phyloP scores from a whole-genome alignment of 23 tunicate species.

The Corella eumyota region DNA sequence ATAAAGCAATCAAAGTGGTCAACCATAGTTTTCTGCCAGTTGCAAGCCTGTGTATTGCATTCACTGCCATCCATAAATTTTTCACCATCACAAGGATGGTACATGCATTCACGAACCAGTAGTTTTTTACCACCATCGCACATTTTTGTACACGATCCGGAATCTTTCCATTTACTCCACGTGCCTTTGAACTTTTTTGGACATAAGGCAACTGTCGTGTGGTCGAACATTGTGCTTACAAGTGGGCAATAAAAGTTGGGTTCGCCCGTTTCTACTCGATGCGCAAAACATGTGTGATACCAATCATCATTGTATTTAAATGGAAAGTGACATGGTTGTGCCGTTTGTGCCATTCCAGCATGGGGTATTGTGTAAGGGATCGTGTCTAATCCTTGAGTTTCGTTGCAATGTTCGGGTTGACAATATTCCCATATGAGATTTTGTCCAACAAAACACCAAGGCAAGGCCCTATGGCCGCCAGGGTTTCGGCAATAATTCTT shows the following conservation, averaged over 20 bases:
- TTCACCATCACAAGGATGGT: constrained; percentile 42
- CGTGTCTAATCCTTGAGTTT: no score
- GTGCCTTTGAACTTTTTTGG: constrained; percentile 38
- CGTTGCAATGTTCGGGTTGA: no score
- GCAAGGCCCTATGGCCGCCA: constrained; percentile 13
- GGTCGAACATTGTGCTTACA: neutral
- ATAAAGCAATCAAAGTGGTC: constrained; percentile 50
- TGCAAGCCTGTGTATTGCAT: constrained; percentile 37
- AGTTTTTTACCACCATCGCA: constrained; percentile 42
- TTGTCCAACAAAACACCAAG: no score
- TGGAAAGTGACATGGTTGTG: constrained; percentile 31
- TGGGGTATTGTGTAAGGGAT: constrained; percentile 63
- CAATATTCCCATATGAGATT: no score
- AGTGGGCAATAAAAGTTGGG: constrained; percentile 2
- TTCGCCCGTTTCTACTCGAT: neutral
- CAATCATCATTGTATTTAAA: constrained; percentile 3
- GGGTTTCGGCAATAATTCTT: constrained; percentile 67
- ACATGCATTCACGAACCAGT: constrained; percentile 50
- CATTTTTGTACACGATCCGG: constrained; percentile 22
- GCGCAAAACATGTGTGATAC: constrained; percentile 18
- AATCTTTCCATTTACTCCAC: constrained; percentile 40
- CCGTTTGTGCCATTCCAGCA: constrained; percentile 1
- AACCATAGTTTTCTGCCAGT: constrained; percentile 10
- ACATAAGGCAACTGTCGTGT: constrained; percentile 13
- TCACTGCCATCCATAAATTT: constrained; percentile 23